These are phyloP conservation scores for Euwallacea fornicatus DNA, from an alignment of 1,140 invertebrate species.

Conservation along the genomic window DNA sequence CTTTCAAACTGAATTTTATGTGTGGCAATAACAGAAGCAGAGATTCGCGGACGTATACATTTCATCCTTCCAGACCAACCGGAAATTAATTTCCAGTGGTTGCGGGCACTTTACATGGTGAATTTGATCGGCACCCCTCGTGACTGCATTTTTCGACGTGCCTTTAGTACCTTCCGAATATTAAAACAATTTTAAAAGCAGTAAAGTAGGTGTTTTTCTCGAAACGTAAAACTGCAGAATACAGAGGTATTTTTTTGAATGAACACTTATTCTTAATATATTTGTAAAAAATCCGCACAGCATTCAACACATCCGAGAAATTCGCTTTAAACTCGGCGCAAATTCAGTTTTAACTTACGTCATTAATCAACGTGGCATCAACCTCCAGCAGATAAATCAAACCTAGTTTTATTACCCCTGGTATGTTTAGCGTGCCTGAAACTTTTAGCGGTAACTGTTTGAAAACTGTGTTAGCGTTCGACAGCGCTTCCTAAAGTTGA, in stretches of 20 bases:
- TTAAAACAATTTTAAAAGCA: no score
- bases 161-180: no score
- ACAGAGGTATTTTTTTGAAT: not conserved
- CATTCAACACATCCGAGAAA: not conserved
- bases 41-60: not conserved
- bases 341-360: constrained; percentile 14
- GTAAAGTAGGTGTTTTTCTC: no score
- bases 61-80: not conserved
- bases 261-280: constrained; percentile 6
- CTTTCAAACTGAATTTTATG: constrained; percentile 6
- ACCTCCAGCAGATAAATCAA: constrained; percentile 10
- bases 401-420: constrained; percentile 19
- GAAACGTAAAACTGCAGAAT: not conserved
- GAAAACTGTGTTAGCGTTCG: constrained; percentile 12
- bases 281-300: not conserved
- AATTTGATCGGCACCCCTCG: no score
- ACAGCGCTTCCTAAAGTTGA: not conserved
- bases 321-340: constrained; percentile 10
- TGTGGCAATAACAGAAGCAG: constrained; percentile 5
- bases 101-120: no score
- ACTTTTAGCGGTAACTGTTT: constrained; percentile 18
- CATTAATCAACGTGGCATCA: constrained; percentile 9
- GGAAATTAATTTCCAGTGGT: constrained; percentile 17
- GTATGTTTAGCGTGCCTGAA: constrained; percentile 17
- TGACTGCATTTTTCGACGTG: no score